Conservation (phyloP, 2,888 invertebrate genomes). For the Dilophus febrilis region DNA sequence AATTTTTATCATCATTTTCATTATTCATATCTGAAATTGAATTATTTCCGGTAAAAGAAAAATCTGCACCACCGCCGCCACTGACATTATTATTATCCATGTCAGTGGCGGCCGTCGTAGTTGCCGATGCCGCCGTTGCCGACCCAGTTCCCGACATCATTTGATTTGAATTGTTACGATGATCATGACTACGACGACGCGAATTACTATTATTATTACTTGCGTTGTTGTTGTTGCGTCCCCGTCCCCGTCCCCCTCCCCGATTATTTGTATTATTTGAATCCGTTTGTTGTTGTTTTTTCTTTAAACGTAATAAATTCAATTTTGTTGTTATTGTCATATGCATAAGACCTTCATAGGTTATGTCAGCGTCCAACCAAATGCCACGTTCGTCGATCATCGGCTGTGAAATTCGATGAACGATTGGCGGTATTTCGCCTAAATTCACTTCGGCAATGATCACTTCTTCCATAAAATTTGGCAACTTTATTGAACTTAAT, state of each 20-base stretch:
- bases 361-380: constrained; percentile 68
- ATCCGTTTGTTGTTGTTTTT: constrained; percentile 13
- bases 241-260: too few relatives aligned
- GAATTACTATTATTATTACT: too few relatives aligned
- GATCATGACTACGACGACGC: too few relatives aligned
- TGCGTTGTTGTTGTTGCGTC: too few relatives aligned
- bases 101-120: too few relatives aligned
- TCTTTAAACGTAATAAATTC: constrained; percentile 34
- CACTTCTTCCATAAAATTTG: constrained; percentile 69
- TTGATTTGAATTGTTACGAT: too few relatives aligned
- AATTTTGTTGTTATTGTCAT: constrained; percentile 72
- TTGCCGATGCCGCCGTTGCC: too few relatives aligned
- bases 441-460: constrained; percentile 52
- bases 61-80: too few relatives aligned
- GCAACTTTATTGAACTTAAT: constrained; percentile 35
- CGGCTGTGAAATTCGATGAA: constrained; percentile 45
- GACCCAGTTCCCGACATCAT: too few relatives aligned
- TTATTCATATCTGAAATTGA: too few relatives aligned
- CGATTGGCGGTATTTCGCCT: constrained; percentile 44
- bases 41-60: too few relatives aligned
- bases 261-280: not conserved
- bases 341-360: constrained; percentile 53
- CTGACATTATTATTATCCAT: too few relatives aligned
- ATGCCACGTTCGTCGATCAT: constrained; percentile 58
- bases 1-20: not conserved